A percentile compares a stretch with the other conserved stretches of the same genome.
Conservation (phyloP, 2,797 vertebrate species). For the Neosilurus mollespiculum region DNA sequence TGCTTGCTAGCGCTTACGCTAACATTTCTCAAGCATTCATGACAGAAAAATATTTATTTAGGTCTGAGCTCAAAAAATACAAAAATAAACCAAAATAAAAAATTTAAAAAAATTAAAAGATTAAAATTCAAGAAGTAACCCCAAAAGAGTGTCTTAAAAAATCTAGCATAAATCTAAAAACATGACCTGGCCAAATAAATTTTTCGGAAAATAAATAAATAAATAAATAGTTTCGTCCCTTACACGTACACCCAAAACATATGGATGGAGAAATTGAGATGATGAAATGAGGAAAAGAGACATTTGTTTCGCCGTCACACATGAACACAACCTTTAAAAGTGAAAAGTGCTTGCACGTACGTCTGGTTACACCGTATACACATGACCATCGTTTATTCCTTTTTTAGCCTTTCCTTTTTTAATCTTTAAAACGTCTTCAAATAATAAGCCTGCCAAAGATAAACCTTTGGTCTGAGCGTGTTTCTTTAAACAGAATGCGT, state of each 20-base stretch:
- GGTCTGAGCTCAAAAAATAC: background rate
- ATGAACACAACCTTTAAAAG: slow-evolving; percentile 34
- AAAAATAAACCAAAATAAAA: background rate
- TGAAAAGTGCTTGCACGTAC: slow-evolving; percentile 76
- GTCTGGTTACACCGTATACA: slow-evolving; percentile 71
- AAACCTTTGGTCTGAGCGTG: slow-evolving; percentile 46
- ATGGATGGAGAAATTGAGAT: background rate
- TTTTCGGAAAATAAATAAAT: too few species aligned
- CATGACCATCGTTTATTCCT: slow-evolving; percentile 67
- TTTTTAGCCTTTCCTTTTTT: slow-evolving; percentile 60
- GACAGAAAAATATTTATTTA: background rate
- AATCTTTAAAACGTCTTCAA: slow-evolving; percentile 65
- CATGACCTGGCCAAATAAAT: background rate
- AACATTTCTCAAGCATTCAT: background rate
- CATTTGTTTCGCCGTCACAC: background rate
- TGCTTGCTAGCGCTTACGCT: background rate
- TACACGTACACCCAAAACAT: background rate
- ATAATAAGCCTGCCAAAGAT: slow-evolving; percentile 36
- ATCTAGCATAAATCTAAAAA: background rate
- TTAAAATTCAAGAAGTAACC: background rate
- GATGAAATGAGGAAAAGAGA: slow-evolving; percentile 1
- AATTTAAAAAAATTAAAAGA: too few species aligned
- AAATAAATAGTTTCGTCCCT: too few species aligned
- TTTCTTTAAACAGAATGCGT: slow-evolving; percentile 79
- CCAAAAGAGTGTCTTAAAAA: background rate